Evolutionary conservation across 2,113 vertebrate genomes (phyloP), one percentile per base, ranked within the genome.

Genomic region (Chloropsis hardwickii): DNA sequence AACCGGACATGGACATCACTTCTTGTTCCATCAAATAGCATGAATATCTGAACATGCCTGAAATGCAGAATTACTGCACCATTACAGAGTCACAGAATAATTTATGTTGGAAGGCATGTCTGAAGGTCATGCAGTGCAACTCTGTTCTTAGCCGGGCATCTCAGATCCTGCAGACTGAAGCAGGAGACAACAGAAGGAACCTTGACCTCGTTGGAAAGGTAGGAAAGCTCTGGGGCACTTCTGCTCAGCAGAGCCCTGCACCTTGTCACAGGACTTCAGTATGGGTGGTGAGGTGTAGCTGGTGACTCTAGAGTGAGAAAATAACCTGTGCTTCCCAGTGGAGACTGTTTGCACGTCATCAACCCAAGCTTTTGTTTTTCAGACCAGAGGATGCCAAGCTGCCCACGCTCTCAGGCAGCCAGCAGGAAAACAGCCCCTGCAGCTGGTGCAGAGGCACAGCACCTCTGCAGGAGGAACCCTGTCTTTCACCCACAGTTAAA

Each of bases 21-120:
- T 91, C 90, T 95, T 86, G 54, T 76, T 94, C 74, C 76, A 80
- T 94, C 86, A 92, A 87, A 92, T 18, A 76, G 39, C 44, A 61
- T 61, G 28, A 92, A 73, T 62, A 81, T 65, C 86, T 90, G 81
- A 94, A 85, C 22, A 45, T 23, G 83, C 37, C 50, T 86, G n/a
- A 81, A 88, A 81, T 88, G 81, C 86, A 92, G 47, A 89, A 91
- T 90, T 82, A 70, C 58, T 62, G 29, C 81, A 82, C 35, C 54
- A 21, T 72, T 44, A 74, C 17, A 62, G 64, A 88, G 47, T 35
- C 54, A 58, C 4, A 81, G 74, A 80, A 80, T 33, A 83, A 54
- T 88, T 88, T 40, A 79, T 50, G 31, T 42, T 53, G 58, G 66
- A 80, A 88, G 48, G 58, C 24, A 61, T 5, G 14, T 57, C 62